Base-by-base conservation (phyloP, 2,113 vertebrate genomes). In the Pantherophis guttatus region DNA sequence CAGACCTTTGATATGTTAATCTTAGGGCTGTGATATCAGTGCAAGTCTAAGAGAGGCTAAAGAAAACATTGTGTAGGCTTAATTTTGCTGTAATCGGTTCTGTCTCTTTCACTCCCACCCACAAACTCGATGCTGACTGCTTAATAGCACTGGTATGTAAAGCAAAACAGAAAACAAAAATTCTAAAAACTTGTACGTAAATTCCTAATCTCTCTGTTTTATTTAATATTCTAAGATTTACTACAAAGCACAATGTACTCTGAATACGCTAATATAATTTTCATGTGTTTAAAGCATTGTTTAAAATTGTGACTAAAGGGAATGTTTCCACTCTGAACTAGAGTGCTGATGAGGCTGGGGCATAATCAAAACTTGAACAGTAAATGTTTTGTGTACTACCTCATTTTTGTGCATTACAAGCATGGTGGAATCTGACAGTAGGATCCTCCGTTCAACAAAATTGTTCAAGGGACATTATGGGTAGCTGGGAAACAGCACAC, bases 391-490 rank as follows among this genome's bases (percentile, higher is more conserved):
- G 95, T 96, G 96, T 97, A 96, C 98, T 97, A 98, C 98, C 98
- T 98, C 98, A 98, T 98, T 97, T 97, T 96, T 95, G 97, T 96
- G 97, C 92, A 58, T 96, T 94, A 95, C 95, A 57, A 95, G 94
- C 92, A 8, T 94, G 95, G 96, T 95, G 97, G 94, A 93, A 88
- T 53, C 93, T 94, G 96, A 95, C 94, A 90, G 87, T 54, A 75
- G 85, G 95, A 96, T 93, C 97, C 94, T 96, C 94, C 48, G 58
- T 95, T 95, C 91, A 53, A 33, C 94, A 86, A 48, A 54, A 94
- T 75, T 85, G 95, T 94, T 94, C 91, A 91, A 94, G 96, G 95
- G 95, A 93, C 58, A 3, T 86, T 48, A 55, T 93, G 96, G 95
- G 97, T 95, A 96, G 96, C 96, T 95, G 95, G 95, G 96, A 90